Percentiles rank a stretch among this genome's conserved stretches.
These are phyloP conservation scores for Dicrurus megarhynchus DNA, from an alignment of 2,113 vertebrate genomes.

Conservation along the genomic window DNA sequence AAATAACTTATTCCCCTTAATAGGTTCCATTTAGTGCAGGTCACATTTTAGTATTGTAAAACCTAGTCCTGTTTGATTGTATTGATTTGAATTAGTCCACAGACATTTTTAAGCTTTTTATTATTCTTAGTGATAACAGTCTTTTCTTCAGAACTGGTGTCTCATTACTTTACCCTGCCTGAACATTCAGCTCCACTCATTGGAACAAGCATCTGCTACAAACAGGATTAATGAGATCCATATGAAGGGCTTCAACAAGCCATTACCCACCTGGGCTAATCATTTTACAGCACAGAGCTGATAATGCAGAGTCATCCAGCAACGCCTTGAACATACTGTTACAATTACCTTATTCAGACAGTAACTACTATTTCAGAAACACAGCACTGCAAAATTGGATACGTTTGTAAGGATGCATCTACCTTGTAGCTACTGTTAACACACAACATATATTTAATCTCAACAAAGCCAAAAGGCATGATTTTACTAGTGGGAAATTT, in stretches of 20 bases:
- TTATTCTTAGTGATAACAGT: slow-evolving; percentile 30
- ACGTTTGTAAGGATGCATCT: not conserved
- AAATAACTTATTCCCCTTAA: not conserved
- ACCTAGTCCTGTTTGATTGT: not conserved
- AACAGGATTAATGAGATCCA: slow-evolving; percentile 66
- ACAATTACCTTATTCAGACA: not conserved
- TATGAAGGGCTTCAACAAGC: slow-evolving; percentile 52
- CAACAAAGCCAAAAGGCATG: not conserved
- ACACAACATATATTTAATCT: not conserved
- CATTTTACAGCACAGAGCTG: slow-evolving; percentile 38
- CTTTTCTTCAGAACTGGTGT: not conserved
- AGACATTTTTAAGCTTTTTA: slow-evolving; percentile 49
- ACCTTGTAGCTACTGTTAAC: not conserved
- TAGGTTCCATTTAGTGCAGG: not conserved
- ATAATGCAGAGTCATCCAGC: not conserved
- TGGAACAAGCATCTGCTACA: slow-evolving; percentile 72
- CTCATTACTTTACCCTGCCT: slow-evolving; percentile 57
- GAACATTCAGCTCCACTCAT: slow-evolving; percentile 67
- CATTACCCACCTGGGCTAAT: slow-evolving; percentile 65
- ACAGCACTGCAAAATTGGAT: not conserved
- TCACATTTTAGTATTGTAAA: slow-evolving; percentile 22
- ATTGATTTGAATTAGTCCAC: slow-evolving; percentile 51
- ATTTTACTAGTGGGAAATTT: not conserved
- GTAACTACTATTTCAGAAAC: not conserved
- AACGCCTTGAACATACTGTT: not conserved